Percentiles rank a stretch among this genome's conserved stretches.
Conservation (phyloP, 2,888 invertebrate genomes). For the Plebejus anna region DNA sequence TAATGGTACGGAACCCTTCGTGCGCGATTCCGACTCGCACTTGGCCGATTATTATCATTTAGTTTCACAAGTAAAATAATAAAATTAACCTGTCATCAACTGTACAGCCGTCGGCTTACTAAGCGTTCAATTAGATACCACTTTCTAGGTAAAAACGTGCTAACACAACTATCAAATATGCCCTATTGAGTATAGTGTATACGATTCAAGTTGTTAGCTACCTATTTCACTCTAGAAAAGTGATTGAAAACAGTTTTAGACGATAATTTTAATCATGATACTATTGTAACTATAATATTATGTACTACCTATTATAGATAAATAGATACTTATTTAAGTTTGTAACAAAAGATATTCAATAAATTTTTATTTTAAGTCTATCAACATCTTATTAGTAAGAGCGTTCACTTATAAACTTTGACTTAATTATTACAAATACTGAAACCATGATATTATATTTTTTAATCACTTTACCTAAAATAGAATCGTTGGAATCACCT, state of each 20-base stretch:
- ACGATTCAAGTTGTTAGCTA: not conserved
- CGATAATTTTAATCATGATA: not conserved
- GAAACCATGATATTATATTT: not conserved
- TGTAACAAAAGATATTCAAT: no score
- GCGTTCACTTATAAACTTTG: not conserved
- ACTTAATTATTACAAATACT: no score
- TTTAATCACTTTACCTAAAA: not conserved
- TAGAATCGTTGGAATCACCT: not conserved
- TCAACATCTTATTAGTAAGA: no score
- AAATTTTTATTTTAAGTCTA: no score
- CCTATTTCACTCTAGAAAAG: not conserved
- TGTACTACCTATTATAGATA: no score
- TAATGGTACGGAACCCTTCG: no score
- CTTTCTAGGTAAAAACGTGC: conserved; percentile 25
- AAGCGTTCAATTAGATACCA: conserved; percentile 20
- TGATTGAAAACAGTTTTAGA: not conserved
- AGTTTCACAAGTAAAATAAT: not conserved
- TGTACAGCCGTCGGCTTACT: conserved; percentile 18
- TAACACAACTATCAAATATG: conserved; percentile 25
- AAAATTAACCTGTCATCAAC: not conserved
- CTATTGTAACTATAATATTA: not conserved
- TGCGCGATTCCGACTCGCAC: no score
- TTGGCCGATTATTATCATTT: no score
- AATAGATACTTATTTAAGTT: no score
- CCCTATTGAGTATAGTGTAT: conserved; percentile 6